Evolutionary conservation across 2,113 vertebrate species (phyloP).

Genomic region (Elephantulus edwardii): DNA sequence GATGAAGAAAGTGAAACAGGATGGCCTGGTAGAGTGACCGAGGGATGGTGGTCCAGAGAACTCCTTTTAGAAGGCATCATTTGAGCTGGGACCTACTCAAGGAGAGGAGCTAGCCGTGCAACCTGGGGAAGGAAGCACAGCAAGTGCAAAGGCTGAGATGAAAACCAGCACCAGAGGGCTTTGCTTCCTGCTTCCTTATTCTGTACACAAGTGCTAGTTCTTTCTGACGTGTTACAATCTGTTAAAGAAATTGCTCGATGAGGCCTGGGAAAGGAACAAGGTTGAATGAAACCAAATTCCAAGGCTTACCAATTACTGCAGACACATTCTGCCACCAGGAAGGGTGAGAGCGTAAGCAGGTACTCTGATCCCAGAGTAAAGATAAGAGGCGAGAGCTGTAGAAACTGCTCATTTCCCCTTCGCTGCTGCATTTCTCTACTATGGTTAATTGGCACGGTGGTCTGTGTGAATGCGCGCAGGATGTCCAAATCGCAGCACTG

Average conservation of each 20-base stretch:
- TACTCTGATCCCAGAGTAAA: neutral
- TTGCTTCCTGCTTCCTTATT: neutral
- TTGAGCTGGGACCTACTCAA: neutral
- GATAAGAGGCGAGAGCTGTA: neutral
- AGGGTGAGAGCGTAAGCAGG: neutral
- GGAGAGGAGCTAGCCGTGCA: neutral
- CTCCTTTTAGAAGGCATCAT: neutral
- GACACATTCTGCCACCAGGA: neutral
- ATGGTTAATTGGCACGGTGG: neutral
- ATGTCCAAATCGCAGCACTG: constrained; percentile 52
- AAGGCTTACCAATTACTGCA: neutral
- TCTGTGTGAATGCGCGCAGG: neutral
- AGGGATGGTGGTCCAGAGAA: neutral
- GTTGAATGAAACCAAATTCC: neutral
- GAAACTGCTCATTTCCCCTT: neutral
- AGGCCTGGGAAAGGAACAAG: constrained; percentile 11
- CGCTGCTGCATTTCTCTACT: neutral
- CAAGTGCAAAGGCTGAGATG: neutral
- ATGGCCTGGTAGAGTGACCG: neutral
- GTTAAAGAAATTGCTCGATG: constrained; percentile 21
- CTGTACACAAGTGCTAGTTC: neutral
- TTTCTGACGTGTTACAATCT: constrained; percentile 22
- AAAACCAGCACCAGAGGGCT: neutral
- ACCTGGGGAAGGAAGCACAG: rapidly evolving
- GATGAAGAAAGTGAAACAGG: neutral